Percentiles rank a stretch among this genome's conserved stretches.
These are phyloP conservation scores for Oncorhynchus masou DNA, from an alignment of 2,113 vertebrate genomes.

Conservation along the genomic window DNA sequence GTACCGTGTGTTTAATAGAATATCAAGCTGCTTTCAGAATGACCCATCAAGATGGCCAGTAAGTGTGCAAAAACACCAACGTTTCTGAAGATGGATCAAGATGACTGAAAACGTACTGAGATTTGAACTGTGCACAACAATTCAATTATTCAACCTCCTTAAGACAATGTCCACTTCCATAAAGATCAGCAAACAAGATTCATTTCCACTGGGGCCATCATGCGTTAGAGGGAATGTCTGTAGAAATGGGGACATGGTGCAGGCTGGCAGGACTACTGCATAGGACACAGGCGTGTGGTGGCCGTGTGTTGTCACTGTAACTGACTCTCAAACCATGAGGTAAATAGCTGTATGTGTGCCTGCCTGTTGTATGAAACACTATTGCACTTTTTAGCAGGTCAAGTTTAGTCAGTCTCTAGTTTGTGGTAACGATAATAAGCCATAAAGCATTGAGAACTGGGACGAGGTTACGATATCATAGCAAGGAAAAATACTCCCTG, in stretches of 20 bases:
- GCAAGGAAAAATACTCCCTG: conserved; percentile 3
- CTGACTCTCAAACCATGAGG: conserved; percentile 50
- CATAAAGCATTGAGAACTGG: conserved; percentile 19
- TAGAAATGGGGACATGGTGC: conserved; percentile 21
- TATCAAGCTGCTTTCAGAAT: not conserved
- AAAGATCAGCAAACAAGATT: conserved; percentile 17
- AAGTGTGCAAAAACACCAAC: not conserved
- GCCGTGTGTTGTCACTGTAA: not conserved
- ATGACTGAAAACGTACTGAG: no score
- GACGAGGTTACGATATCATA: conserved; percentile 36
- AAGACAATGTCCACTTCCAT: conserved; percentile 13
- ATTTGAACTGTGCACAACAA: not conserved
- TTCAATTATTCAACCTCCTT: not conserved
- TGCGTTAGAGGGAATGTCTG: conserved; percentile 2
- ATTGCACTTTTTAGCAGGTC: conserved; percentile 71
- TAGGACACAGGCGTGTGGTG: conserved; percentile 63
- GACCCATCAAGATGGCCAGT: no score
- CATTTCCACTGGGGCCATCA: not conserved
- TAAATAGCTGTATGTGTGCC: conserved; percentile 62
- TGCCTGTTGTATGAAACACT: conserved; percentile 59
- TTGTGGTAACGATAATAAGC: conserved; percentile 27
- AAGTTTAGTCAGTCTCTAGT: conserved; percentile 57
- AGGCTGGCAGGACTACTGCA: conserved; percentile 56
- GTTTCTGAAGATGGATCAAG: not conserved
- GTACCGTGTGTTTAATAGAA: not conserved